These are phyloP conservation scores for Melanotaenia pygmaea DNA, from an alignment of 2,797 vertebrate genomes.

Conservation along the genomic window DNA sequence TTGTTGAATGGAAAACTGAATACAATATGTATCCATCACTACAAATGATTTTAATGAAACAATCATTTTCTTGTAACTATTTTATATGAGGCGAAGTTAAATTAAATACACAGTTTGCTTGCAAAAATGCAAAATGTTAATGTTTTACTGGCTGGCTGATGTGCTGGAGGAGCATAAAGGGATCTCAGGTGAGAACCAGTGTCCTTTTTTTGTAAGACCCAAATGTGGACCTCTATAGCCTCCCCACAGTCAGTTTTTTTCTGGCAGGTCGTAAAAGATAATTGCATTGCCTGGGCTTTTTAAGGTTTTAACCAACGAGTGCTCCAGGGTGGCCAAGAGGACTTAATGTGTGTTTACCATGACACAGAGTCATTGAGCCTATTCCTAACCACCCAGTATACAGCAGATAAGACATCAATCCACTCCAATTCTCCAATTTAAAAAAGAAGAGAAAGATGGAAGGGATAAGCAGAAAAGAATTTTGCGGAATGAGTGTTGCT, in stretches of 20 bases:
- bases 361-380: slow-evolving; percentile 66
- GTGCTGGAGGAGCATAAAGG: slow-evolving; percentile 31
- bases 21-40: background rate
- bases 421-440: slow-evolving; percentile 56
- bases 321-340: slow-evolving; percentile 78
- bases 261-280: slow-evolving; percentile 88
- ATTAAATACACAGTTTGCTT: background rate
- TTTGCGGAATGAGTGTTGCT: slow-evolving; percentile 30
- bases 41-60: too few relatives aligned
- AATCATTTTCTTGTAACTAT: too few relatives aligned
- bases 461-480: slow-evolving; percentile 9
- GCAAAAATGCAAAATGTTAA: background rate
- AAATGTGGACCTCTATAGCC: slow-evolving; percentile 59
- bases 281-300: slow-evolving; percentile 85
- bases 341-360: slow-evolving; percentile 70
- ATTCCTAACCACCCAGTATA: slow-evolving; percentile 50
- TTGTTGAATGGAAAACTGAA: background rate
- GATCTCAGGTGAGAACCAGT: slow-evolving; percentile 49
- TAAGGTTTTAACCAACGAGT: slow-evolving; percentile 78
- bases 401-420: slow-evolving; percentile 64
- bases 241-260: slow-evolving; percentile 79
- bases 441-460: slow-evolving; percentile 35
- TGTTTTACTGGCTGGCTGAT: background rate
- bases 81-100: background rate
- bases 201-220: slow-evolving; percentile 35